A percentile compares a stretch with the other conserved stretches of the same genome.
Evolutionary conservation across 2,797 vertebrate species (phyloP).

Genomic region (Betta splendens): DNA sequence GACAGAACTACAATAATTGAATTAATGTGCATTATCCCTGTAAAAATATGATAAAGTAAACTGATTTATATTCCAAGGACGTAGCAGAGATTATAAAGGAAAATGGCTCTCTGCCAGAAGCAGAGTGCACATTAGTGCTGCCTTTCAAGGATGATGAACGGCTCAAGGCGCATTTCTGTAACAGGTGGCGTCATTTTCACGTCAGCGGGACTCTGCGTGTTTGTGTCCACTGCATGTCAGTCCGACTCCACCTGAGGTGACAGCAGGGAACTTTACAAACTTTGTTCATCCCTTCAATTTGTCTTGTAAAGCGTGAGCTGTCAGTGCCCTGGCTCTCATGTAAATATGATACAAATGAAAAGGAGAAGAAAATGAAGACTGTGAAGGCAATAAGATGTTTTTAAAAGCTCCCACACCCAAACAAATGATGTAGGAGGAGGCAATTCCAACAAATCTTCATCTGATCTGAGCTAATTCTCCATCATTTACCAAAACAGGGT

Average conservation of each 20-base stretch:
- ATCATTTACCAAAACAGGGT: background rate
- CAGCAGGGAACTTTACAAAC: background rate
- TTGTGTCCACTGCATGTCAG: background rate
- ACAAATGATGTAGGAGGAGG: constrained; percentile 32
- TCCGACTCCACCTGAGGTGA: background rate
- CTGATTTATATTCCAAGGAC: background rate
- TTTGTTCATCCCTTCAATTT: constrained; percentile 27
- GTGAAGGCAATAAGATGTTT: constrained; percentile 16
- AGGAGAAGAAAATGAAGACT: constrained; percentile 18
- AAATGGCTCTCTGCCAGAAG: background rate
- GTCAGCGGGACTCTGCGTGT: background rate
- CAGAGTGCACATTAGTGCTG: background rate
- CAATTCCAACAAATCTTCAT: background rate
- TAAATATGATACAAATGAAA: constrained; percentile 47
- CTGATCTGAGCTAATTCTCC: background rate
- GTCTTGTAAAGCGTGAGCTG: constrained; percentile 51
- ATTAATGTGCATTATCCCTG: background rate
- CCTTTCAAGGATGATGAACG: background rate
- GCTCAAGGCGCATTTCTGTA: background rate
- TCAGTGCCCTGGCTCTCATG: constrained; percentile 24
- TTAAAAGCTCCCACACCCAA: constrained; percentile 16
- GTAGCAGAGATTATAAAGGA: background rate
- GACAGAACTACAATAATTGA: background rate
- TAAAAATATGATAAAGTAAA: background rate
- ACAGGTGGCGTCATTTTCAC: too few relatives aligned